Conservation (phyloP, 2,113 vertebrate species). For the Sclerurus mexicanus region DNA sequence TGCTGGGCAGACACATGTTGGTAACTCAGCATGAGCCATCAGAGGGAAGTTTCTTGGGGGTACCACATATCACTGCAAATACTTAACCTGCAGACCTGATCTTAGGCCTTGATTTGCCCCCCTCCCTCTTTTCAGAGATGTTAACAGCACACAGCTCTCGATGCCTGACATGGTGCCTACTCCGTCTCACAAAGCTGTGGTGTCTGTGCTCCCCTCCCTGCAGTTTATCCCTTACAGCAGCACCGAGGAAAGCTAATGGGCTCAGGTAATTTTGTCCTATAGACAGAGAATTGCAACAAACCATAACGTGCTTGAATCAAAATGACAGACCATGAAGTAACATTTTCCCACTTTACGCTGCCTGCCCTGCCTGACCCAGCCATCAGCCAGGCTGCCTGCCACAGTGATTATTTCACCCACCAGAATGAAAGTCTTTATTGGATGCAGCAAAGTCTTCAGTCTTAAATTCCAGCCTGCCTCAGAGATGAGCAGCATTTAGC, state of each 20-base stretch:
- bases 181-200: background rate
- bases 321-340: slow-evolving; percentile 66
- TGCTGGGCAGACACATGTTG: rapidly evolving
- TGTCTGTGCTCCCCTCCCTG: background rate
- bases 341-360: slow-evolving; percentile 17
- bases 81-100: background rate
- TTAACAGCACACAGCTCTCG: background rate
- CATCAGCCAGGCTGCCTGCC: slow-evolving; percentile 36
- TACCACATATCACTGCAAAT: background rate
- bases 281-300: slow-evolving; percentile 7
- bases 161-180: rapidly evolving
- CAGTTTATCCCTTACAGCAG: background rate
- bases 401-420: slow-evolving; percentile 50
- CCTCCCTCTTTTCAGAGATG: background rate
- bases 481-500: background rate
- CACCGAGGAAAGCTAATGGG: background rate
- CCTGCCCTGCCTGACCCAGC: slow-evolving; percentile 25
- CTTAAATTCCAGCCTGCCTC: background rate
- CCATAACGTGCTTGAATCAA: slow-evolving; percentile 49
- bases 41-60: background rate
- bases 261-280: slow-evolving; percentile 30
- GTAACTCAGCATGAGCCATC: rapidly evolving
- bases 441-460: background rate
- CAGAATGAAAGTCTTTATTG: slow-evolving; percentile 31
- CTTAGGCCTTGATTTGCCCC: rapidly evolving